Conservation (phyloP, 2,888 invertebrate genomes). For the Latrodectus hesperus region DNA sequence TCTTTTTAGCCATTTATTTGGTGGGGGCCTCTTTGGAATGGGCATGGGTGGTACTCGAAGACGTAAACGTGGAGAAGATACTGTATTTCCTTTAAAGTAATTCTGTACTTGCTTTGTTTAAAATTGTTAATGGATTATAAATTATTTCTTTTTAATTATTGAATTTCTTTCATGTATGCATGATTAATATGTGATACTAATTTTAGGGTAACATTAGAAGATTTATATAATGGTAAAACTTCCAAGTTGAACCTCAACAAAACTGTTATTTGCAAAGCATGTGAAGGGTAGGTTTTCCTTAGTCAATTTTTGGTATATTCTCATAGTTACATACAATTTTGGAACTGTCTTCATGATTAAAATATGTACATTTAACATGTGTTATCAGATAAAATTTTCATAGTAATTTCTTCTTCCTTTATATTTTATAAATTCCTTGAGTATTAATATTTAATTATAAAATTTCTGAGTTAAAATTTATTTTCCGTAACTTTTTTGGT, state of each 20-base stretch:
- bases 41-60: conserved; percentile 77
- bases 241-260: conserved; percentile 87
- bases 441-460: too few species aligned
- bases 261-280: conserved; percentile 85
- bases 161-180: neutral
- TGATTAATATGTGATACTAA: neutral
- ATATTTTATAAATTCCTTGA: too few species aligned
- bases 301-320: too few species aligned
- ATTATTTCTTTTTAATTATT: neutral
- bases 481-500: too few species aligned
- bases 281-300: conserved; percentile 80
- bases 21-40: conserved; percentile 76
- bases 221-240: conserved; percentile 92
- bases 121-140: neutral
- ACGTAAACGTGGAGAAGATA: conserved; percentile 85
- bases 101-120: conserved; percentile 63
- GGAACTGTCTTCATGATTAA: too few species aligned
- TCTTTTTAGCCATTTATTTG: conserved; percentile 82
- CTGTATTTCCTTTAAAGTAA: conserved; percentile 85
- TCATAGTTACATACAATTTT: too few species aligned
- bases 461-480: too few species aligned
- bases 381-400: too few species aligned
- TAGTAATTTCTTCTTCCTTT: too few species aligned
- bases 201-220: conserved; percentile 88
- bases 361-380: too few species aligned